Conservation (phyloP, 1,140 invertebrate genomes). For the Calephelis virginiensis region DNA sequence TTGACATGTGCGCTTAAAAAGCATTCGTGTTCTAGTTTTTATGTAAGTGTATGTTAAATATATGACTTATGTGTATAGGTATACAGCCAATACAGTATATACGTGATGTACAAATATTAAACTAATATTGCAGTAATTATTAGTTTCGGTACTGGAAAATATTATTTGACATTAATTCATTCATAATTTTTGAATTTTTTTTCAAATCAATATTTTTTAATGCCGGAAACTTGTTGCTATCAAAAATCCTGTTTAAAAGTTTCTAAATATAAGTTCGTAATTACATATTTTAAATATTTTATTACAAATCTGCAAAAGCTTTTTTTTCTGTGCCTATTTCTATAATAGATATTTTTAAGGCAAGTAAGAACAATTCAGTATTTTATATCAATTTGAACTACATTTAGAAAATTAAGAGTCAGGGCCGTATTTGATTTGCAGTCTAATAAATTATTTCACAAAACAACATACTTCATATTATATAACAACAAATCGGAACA, state of each 20-base stretch:
- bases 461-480: no score
- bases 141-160: no score
- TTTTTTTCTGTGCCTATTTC: neutral
- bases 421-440: conserved; percentile 1
- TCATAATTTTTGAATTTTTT: no score
- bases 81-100: conserved; percentile 2
- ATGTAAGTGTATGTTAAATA: neutral
- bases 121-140: no score
- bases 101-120: conserved; percentile 5
- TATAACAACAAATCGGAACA: no score
- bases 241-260: no score
- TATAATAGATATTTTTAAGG: neutral
- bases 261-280: neutral
- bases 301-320: neutral
- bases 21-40: neutral
- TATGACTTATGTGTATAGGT: neutral
- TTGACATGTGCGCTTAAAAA: conserved; percentile 4
- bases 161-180: no score
- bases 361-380: neutral
- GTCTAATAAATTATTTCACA: no score
- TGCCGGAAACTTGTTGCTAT: no score
- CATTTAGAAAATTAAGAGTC: neutral
- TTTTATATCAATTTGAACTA: neutral
- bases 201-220: no score
- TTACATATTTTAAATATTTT: conserved; percentile 4